phyloP scores from a whole-genome alignment of 2,113 vertebrate species.

The Spermophilus dauricus region DNA sequence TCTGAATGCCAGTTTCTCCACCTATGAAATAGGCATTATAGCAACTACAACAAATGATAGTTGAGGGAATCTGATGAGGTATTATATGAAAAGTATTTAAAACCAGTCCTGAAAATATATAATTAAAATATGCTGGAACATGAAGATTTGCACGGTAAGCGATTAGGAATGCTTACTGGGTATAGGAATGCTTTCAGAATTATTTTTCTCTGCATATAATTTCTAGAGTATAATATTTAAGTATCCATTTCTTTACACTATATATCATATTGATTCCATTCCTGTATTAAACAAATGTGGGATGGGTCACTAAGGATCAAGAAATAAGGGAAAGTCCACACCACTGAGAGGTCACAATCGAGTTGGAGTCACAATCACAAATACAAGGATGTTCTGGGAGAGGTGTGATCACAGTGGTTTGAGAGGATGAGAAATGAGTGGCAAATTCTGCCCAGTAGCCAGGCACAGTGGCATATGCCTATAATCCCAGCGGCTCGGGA shows the following conservation, averaged over 20 bases:
- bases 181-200: background rate
- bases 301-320: background rate
- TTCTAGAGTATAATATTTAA: conserved; percentile 38
- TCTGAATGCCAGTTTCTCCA: background rate
- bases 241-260: background rate
- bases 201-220: background rate
- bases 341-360: background rate
- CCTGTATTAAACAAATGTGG: conserved; percentile 22
- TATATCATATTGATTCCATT: background rate
- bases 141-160: background rate
- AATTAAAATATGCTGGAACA: background rate
- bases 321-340: background rate
- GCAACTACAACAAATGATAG: background rate
- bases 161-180: background rate
- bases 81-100: background rate
- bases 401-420: background rate
- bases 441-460: background rate
- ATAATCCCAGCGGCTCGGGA: too few relatives aligned
- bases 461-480: too few relatives aligned
- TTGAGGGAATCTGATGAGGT: background rate
- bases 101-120: background rate
- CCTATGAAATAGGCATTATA: background rate
- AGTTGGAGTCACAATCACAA: background rate
- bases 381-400: background rate
- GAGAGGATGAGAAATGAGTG: background rate